These are phyloP conservation scores for Ichneumoninae sp. DNA, from an alignment of 2,888 invertebrate genomes.

Conservation along the genomic window DNA sequence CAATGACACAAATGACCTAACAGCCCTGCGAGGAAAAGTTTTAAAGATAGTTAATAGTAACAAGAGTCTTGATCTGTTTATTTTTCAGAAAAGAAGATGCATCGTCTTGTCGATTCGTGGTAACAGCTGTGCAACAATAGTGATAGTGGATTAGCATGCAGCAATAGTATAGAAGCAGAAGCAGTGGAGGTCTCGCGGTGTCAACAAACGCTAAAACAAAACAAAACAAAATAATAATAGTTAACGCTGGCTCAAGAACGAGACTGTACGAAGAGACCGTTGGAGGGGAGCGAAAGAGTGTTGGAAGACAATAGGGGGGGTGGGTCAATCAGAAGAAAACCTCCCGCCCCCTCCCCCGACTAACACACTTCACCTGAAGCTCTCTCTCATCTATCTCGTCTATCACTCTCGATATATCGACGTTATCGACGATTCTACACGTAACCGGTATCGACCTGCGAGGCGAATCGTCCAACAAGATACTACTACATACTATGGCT, in stretches of 20 bases:
- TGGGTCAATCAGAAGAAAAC: conserved; percentile 7
- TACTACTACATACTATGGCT: conserved; percentile 32
- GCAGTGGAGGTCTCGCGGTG: conserved; percentile 34
- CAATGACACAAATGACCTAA: too few species aligned
- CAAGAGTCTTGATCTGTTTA: conserved; percentile 4
- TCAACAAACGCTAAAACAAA: conserved; percentile 39
- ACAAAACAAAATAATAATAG: conserved; percentile 12
- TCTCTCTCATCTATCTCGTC: conserved; percentile 30
- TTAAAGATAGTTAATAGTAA: background rate
- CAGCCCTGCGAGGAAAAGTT: background rate
- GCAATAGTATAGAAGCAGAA: conserved; percentile 47
- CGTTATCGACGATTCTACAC: conserved; percentile 65
- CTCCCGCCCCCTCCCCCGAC: background rate
- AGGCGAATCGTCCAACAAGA: conserved; percentile 55
- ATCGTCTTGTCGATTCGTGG: conserved; percentile 52
- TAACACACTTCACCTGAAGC: conserved; percentile 30
- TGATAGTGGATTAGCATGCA: conserved; percentile 66
- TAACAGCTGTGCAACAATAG: conserved; percentile 67
- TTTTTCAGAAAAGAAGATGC: conserved; percentile 61
- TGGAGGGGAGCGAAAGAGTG: conserved; percentile 29
- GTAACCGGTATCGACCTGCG: conserved; percentile 47
- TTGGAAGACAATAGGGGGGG: background rate
- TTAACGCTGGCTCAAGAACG: conserved; percentile 43
- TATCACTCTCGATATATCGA: conserved; percentile 51
- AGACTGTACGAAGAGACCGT: conserved; percentile 35